Evolutionary conservation across 2,113 vertebrate genomes (phyloP).

Genomic region (Dinomys branickii): DNA sequence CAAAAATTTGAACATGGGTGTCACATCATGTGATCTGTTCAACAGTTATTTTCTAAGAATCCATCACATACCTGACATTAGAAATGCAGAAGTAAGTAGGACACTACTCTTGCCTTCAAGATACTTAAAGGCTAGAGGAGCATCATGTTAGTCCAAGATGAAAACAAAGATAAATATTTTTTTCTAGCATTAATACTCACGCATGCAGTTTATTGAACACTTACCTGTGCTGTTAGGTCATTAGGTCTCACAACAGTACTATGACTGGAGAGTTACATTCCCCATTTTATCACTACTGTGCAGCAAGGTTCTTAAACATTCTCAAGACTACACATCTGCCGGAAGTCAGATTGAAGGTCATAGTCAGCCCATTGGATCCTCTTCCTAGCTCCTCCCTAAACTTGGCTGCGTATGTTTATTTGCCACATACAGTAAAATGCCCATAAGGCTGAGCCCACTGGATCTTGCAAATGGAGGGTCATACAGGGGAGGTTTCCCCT

Average conservation of each 20-base stretch:
- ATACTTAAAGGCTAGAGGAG: not conserved
- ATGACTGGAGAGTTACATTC: not conserved
- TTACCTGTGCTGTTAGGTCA: not conserved
- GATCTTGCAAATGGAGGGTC: no score
- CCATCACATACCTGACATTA: not conserved
- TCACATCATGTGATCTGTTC: not conserved
- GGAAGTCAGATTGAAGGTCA: not conserved
- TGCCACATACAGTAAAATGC: no score
- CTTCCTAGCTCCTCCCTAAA: not conserved
- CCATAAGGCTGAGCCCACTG: fast-evolving
- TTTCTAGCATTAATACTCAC: not conserved
- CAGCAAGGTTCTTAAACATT: not conserved
- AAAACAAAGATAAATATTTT: not conserved
- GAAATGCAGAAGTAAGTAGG: not conserved
- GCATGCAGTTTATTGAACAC: fast-evolving
- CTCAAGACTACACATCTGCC: not conserved
- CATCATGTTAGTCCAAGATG: not conserved
- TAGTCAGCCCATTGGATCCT: not conserved
- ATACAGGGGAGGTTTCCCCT: not conserved
- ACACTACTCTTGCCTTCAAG: not conserved
- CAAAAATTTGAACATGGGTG: not conserved
- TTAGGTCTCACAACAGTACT: not conserved
- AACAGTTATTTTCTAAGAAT: not conserved
- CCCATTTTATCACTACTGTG: not conserved
- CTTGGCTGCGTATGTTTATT: not conserved